A percentile compares a stretch with the other conserved stretches of the same genome.
Conservation (phyloP, 2,113 vertebrate species). For the Dicerorhinus sumatrensis region DNA sequence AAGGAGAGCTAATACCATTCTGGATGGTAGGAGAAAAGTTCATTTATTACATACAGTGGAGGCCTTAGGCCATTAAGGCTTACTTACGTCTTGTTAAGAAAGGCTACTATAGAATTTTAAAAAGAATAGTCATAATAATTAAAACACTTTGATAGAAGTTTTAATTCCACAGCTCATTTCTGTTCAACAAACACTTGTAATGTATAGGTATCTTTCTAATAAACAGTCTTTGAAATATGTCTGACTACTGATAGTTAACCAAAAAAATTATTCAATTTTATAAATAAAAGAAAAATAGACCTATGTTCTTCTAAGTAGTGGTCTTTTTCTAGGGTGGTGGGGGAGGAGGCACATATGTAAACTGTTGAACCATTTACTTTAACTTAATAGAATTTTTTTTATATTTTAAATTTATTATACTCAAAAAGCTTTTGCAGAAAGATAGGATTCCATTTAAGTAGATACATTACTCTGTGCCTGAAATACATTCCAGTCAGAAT, state of each 20-base stretch:
- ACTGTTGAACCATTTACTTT: slow-evolving; percentile 89
- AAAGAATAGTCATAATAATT: slow-evolving; percentile 32
- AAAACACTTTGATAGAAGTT: not conserved
- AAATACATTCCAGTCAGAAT: slow-evolving; percentile 92
- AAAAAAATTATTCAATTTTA: slow-evolving; percentile 64
- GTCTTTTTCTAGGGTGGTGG: slow-evolving; percentile 61
- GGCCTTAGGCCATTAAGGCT: not conserved
- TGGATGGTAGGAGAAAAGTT: not conserved
- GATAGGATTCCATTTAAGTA: slow-evolving; percentile 92
- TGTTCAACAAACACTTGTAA: slow-evolving; percentile 34
- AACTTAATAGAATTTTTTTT: slow-evolving; percentile 86
- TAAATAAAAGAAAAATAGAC: slow-evolving; percentile 73
- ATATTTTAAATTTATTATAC: slow-evolving; percentile 90
- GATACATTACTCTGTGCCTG: slow-evolving; percentile 90
- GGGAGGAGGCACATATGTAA: slow-evolving; percentile 85
- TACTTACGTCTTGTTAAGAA: slow-evolving; percentile 35
- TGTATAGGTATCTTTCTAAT: slow-evolving; percentile 59
- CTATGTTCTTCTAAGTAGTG: slow-evolving; percentile 78
- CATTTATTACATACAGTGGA: not conserved
- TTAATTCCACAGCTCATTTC: slow-evolving; percentile 35
- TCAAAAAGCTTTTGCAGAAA: slow-evolving; percentile 90
- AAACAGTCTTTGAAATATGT: slow-evolving; percentile 53
- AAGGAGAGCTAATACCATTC: not conserved
- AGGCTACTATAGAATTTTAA: not conserved
- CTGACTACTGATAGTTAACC: not conserved